Evolutionary conservation across 2,888 invertebrate species (phyloP), one percentile per base, ranked within the genome.

Genomic region (Meliscaeva auricollis): DNA sequence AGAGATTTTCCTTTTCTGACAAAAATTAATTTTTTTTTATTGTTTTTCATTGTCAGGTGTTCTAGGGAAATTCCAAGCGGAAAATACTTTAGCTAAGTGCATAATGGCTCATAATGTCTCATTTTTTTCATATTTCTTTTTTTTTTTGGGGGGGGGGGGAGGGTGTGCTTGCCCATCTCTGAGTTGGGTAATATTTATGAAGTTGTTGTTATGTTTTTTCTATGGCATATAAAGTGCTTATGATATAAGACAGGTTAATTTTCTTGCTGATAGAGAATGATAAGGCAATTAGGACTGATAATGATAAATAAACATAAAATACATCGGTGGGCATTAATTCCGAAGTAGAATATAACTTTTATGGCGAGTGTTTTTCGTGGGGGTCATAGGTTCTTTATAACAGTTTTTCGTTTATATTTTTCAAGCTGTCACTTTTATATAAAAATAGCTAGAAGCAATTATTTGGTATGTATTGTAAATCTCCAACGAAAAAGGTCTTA

Each of bases 81-180:
- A 85, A 85, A 85, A 81, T 85, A 73, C 76, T 81, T 69, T 50
- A 44, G 72, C 76, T 77, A 85, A 85, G 85, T 85, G 85, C 76
- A 85, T 85, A 85, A 85, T 85, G 73, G 85, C 76, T 69, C 72
- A 81, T 81, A 85, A 81, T 76, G 68, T 38, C 5, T 38, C 38
- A 38, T 38, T 13, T 11, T 38, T 26, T 26, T 26, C 48, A n/a
- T n/a, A n/a, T 83, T 60, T 60, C 41, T 56, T 41, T 32, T 46
- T 62, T 26, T 46, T 46, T 64, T 64, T 11, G 13, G 64, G 41
- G 22, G 8, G 17, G 1, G 7, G 50, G 17, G 1, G 7, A 30
- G 6, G 32, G 20, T 32, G 20, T 17, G 6, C 5, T 46, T 3
- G 17, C 2, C 38, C 3, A n/a, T n/a, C 3, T 38, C 11, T 22